Evolutionary conservation across 2,113 vertebrate genomes (phyloP).

Genomic region (Pachyramphus minor): DNA sequence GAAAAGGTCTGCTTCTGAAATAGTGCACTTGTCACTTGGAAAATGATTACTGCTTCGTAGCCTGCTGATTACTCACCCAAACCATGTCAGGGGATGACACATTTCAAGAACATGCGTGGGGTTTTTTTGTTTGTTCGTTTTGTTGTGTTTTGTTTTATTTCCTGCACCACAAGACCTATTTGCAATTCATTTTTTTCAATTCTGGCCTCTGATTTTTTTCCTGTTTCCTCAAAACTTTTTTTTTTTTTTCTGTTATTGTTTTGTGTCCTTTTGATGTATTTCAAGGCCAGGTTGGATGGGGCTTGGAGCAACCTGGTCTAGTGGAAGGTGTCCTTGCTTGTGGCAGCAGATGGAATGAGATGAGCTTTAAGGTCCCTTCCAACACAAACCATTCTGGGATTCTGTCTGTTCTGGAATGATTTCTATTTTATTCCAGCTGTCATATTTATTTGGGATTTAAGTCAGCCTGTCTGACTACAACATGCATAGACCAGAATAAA

Average conservation of each 20-base stretch:
- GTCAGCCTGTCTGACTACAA: not conserved
- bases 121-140: no score
- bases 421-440: not conserved
- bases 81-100: not conserved
- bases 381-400: not conserved
- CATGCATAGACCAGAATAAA: not conserved
- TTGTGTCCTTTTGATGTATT: not conserved
- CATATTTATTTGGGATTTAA: accelerated
- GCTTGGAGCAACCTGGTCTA: not conserved
- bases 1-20: conserved; percentile 10
- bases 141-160: not conserved
- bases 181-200: not conserved
- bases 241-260: not conserved
- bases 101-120: accelerated
- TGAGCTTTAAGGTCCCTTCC: not conserved
- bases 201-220: not conserved
- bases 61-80: not conserved
- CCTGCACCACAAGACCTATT: not conserved
- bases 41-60: not conserved
- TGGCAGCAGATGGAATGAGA: not conserved
- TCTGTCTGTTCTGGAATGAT: not conserved
- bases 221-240: no score
- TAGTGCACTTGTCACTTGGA: not conserved
- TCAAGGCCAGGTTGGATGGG: not conserved
- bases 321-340: not conserved